A percentile compares a stretch with the other conserved stretches of the same genome.
These are phyloP conservation scores for Cheilosia urbana DNA, from an alignment of 2,888 invertebrate species.

Conservation along the genomic window DNA sequence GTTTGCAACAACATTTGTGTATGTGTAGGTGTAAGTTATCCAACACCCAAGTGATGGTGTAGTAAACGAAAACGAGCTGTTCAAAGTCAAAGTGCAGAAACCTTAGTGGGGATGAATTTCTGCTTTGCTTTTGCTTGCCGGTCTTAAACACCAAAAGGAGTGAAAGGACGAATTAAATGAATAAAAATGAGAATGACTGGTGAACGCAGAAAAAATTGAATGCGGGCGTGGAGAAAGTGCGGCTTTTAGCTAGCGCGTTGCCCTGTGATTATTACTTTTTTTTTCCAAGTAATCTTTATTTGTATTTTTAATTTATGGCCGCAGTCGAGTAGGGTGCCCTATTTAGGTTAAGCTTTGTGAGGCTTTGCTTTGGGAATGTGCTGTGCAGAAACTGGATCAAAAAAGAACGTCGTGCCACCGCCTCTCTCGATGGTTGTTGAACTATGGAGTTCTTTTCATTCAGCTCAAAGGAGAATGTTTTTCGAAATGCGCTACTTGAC, in stretches of 20 bases:
- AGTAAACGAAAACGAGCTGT: constrained; percentile 19
- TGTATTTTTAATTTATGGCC: neutral
- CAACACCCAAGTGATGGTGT: constrained; percentile 5
- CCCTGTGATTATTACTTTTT: constrained; percentile 3
- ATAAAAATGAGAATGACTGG: constrained; percentile 18
- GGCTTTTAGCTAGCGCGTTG: constrained; percentile 2
- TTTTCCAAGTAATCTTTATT: neutral
- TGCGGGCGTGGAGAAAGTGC: neutral
- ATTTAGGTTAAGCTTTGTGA: neutral
- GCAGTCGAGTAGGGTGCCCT: neutral
- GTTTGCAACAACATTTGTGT: constrained; percentile 24
- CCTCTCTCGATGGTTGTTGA: neutral
- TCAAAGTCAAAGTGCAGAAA: constrained; percentile 30
- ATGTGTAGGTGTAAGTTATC: constrained; percentile 1
- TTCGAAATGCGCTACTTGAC: neutral
- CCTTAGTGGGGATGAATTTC: neutral
- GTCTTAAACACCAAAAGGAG: constrained; percentile 13
- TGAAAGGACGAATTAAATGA: constrained; percentile 36
- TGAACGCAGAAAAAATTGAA: neutral
- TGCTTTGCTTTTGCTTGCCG: neutral
- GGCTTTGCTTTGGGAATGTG: neutral
- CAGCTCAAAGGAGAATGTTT: neutral
- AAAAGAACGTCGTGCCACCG: neutral
- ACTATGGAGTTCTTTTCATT: neutral
- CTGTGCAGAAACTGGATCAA: neutral